Base-by-base conservation (phyloP, 2,797 vertebrate species). In the Chrosomus eos region DNA sequence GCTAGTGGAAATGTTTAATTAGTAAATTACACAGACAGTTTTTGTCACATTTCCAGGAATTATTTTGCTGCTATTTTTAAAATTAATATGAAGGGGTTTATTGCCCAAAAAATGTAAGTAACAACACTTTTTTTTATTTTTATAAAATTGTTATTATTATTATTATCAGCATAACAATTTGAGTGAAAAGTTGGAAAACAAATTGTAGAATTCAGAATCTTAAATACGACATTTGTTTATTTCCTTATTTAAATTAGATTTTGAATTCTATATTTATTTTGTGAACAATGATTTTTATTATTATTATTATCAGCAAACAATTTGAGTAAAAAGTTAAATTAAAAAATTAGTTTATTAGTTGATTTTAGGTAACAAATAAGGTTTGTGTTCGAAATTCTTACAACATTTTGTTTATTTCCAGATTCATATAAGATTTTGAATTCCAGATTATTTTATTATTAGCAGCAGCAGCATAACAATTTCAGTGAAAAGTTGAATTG, bases 21-120 rank as follows among this genome's bases (percentile, higher is more conserved):
- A 62, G 38, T 67, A 77, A 87, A 87, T 83, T 85, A 83, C 51
- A 70, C 68, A 82, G 48, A 28, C 60, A 64, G 19, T 71, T 77
- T 55, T 68, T 82, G 72, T 78, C 72, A 23, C 66, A 85, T 83
- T 88, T 80, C 68, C 38, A 51, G 18, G 7, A 62, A 45, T 36
- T 80, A 81, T 86, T 31, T 87, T 85, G 40, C 85, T 60, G 81
- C n/a, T n/a, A n/a, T n/a, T n/a, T n/a, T n/a, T n/a, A n/a, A 31
- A 31, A 31, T 1, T 31, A 3, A 31, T 36, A 16, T 58, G 0
- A 58, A 5, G 10, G 7, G 23, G 16, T 77, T 40, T 77, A 62
- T 43, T 40, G n/a, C 21, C 11, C 5, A 7, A 14, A 5, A 0
- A 5, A 4, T 33, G 0, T 9, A 23, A 31, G 5, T 19, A 51